Percentiles rank a stretch among this genome's conserved stretches.
Conservation (phyloP, 64 coral and sea anemone genomes). For the Exaiptasia diaphana region DNA sequence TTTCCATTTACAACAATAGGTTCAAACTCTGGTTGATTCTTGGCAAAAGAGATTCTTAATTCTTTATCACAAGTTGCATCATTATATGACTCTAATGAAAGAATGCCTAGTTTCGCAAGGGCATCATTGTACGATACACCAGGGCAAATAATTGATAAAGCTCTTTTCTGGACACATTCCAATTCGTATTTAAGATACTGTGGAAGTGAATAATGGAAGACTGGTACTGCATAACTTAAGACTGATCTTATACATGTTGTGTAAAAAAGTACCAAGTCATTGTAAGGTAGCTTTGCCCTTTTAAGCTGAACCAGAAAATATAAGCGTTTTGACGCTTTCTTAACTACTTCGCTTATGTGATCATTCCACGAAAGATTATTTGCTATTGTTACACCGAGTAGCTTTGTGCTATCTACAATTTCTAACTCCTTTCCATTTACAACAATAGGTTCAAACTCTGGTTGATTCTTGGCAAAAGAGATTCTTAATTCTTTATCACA, state of each 20-base stretch:
- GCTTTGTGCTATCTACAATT: not conserved
- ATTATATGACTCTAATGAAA: not conserved
- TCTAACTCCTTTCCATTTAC: not conserved
- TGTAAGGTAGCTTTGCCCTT: conserved; percentile 14
- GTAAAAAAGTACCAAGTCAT: not conserved
- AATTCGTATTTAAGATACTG: conserved; percentile 6
- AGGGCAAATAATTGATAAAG: conserved; percentile 3
- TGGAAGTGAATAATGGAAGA: not conserved
- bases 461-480: conserved; percentile 23
- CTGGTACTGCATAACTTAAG: conserved; percentile 14
- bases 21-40: not conserved
- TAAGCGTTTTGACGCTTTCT: conserved; percentile 4
- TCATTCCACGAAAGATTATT: conserved; percentile 5
- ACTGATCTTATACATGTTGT: conserved; percentile 6
- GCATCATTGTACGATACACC: not conserved
- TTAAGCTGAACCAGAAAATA: conserved; percentile 25
- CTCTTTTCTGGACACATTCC: conserved; percentile 3
- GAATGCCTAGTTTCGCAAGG: not conserved
- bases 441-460: not conserved
- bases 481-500: conserved; percentile 10
- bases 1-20: conserved; percentile 14
- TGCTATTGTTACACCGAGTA: conserved; percentile 19
- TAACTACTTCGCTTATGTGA: conserved; percentile 18
- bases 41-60: conserved; percentile 26
- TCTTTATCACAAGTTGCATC: not conserved